Evolutionary conservation across 2,113 vertebrate species (phyloP).

Genomic region (Corapipo altera): DNA sequence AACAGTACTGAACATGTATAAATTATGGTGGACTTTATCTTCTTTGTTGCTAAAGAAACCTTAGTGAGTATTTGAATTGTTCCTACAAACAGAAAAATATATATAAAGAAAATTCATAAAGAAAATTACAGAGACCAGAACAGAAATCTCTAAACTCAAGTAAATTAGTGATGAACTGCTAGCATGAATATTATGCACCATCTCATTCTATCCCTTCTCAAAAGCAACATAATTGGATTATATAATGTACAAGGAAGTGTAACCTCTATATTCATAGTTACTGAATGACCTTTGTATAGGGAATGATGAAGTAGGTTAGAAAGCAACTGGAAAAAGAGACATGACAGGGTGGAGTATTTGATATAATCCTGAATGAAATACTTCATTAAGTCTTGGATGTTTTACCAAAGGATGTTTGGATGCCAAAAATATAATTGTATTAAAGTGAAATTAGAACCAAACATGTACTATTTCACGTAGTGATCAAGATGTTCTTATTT

Average conservation of each 20-base stretch:
- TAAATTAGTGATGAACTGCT: neutral
- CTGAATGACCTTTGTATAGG: neutral
- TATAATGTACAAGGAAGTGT: neutral
- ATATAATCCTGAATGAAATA: neutral
- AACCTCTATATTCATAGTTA: neutral
- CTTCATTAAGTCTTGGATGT: neutral
- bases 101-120: neutral
- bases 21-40: neutral
- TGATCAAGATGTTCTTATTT: neutral
- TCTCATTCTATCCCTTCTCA: neutral
- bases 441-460: neutral
- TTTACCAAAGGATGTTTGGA: neutral
- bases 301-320: neutral
- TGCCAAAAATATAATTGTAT: neutral
- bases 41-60: neutral
- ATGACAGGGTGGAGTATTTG: neutral
- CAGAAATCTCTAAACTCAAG: neutral
- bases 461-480: neutral
- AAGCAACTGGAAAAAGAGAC: neutral
- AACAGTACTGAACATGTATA: neutral
- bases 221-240: neutral
- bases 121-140: neutral
- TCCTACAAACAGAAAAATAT: neutral
- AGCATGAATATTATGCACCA: neutral
- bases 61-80: neutral